Evolutionary conservation across 1,140 invertebrate genomes (phyloP).

Genomic region (Drosophila lowei): DNA sequence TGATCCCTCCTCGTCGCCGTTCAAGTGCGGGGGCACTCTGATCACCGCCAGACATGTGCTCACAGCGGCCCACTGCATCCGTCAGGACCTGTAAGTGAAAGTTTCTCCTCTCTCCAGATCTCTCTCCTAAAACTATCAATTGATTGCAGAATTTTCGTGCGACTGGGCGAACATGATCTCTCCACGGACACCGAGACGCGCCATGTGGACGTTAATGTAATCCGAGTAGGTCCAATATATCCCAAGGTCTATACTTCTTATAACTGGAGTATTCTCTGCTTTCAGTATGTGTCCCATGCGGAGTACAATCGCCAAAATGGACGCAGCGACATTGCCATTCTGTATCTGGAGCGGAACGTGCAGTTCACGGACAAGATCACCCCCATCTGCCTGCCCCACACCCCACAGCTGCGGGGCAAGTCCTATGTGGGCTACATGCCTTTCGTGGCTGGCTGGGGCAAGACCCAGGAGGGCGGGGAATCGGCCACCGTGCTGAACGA

Average conservation of each 20-base stretch:
- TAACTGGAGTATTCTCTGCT: not conserved
- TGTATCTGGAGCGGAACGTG: constrained; percentile 69
- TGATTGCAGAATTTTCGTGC: constrained; percentile 57
- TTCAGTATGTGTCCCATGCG: constrained; percentile 53
- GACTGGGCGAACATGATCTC: constrained; percentile 79
- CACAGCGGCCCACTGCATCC: constrained; percentile 80
- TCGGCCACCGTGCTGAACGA: constrained; percentile 86
- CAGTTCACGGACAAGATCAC: constrained; percentile 52
- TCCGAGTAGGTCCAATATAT: constrained; percentile 25
- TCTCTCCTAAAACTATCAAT: not conserved
- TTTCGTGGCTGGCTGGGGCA: constrained; percentile 92
- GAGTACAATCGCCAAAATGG: constrained; percentile 66
- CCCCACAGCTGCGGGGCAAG: constrained; percentile 43
- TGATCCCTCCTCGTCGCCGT: constrained; percentile 57
- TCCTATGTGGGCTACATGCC: constrained; percentile 83
- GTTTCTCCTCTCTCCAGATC: too few species aligned
- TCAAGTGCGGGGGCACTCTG: constrained; percentile 80
- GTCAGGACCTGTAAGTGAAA: constrained; percentile 56
- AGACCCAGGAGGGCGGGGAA: constrained; percentile 84
- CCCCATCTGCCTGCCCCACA: constrained; percentile 68
- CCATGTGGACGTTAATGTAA: constrained; percentile 61
- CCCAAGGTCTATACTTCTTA: not conserved
- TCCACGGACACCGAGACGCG: constrained; percentile 63
- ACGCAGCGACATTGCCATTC: constrained; percentile 70
- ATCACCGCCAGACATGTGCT: constrained; percentile 76